Evolutionary conservation across 2,113 vertebrate species (phyloP).

Genomic region (Daboia siamensis): DNA sequence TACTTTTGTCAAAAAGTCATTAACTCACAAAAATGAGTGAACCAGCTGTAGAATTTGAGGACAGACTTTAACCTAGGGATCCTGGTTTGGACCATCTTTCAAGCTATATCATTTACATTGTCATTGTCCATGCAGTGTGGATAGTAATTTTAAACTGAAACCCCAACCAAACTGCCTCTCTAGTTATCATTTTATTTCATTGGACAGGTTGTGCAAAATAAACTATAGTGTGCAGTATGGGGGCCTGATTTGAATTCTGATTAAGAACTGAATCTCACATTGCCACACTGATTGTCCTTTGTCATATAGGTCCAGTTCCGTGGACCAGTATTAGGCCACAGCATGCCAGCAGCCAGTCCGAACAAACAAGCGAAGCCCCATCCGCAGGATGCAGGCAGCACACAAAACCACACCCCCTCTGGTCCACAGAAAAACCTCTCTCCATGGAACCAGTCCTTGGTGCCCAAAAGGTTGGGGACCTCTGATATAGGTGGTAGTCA

Average conservation of each 20-base stretch:
- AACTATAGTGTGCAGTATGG: neutral
- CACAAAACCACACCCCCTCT: too few species aligned
- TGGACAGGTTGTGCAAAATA: neutral
- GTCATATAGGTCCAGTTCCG: neutral
- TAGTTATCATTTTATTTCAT: neutral
- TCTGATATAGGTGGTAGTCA: too few species aligned
- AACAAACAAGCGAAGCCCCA: too few species aligned
- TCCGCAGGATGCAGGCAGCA: too few species aligned
- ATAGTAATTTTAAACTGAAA: neutral
- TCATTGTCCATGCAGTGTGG: neutral
- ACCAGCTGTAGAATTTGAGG: neutral
- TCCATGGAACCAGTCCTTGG: too few species aligned
- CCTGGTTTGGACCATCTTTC: neutral
- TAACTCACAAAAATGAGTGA: neutral
- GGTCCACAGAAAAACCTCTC: too few species aligned
- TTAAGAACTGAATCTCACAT: neutral
- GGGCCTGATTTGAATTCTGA: neutral
- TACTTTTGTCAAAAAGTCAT: neutral
- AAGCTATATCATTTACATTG: neutral
- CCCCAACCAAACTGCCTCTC: neutral
- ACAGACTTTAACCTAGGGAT: neutral
- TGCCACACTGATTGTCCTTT: neutral
- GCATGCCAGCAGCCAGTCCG: too few species aligned
- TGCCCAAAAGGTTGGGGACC: too few species aligned
- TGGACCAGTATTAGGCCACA: too few species aligned